Percentiles rank a stretch among this genome's conserved stretches.
Evolutionary conservation across 2,888 invertebrate species (phyloP).

Genomic region (Keiferia lycopersicella): DNA sequence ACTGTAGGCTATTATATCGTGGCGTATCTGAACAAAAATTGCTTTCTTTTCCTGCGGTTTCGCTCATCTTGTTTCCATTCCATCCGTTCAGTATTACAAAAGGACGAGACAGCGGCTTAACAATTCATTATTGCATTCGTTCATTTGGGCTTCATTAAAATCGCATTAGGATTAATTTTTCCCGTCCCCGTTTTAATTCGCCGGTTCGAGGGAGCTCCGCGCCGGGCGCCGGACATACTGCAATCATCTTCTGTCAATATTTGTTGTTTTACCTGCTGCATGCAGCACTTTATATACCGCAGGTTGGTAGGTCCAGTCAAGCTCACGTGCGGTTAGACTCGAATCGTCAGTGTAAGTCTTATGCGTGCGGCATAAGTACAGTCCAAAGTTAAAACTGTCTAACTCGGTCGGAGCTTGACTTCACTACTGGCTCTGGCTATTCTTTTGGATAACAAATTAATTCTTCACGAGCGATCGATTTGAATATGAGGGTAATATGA

Average conservation of each 20-base stretch:
- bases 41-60: slow-evolving; percentile 35
- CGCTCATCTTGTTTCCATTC: slow-evolving; percentile 51
- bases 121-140: slow-evolving; percentile 78
- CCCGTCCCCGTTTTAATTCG: slow-evolving; percentile 79
- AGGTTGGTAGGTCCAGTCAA: too few species aligned
- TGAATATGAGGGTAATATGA: too few species aligned
- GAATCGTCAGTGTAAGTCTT: too few species aligned
- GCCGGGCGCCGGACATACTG: slow-evolving; percentile 53
- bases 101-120: slow-evolving; percentile 68
- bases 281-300: too few species aligned
- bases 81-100: slow-evolving; percentile 50
- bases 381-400: too few species aligned
- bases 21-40: not conserved
- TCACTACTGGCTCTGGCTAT: too few species aligned
- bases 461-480: too few species aligned
- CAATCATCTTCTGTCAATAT: slow-evolving; percentile 80
- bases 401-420: too few species aligned
- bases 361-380: too few species aligned
- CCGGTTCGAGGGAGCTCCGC: slow-evolving; percentile 70
- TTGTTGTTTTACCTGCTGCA: slow-evolving; percentile 69
- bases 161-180: slow-evolving; percentile 82
- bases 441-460: too few species aligned
- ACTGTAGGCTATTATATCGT: not conserved
- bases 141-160: slow-evolving; percentile 80
- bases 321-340: too few species aligned